Conservation (phyloP, 2,113 vertebrate genomes). For the Thunnus thynnus region DNA sequence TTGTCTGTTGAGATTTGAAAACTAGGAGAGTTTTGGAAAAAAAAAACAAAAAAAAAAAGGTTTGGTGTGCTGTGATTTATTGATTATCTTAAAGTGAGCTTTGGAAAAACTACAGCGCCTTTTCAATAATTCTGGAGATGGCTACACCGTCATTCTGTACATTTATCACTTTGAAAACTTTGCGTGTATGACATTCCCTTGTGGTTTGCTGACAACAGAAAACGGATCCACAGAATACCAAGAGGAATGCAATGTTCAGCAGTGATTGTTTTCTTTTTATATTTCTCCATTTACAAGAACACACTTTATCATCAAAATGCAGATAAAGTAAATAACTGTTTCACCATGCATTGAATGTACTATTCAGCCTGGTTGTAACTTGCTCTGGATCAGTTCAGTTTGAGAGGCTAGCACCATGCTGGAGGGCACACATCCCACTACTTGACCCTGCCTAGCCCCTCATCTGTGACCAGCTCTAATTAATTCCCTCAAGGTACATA, state of each 20-base stretch:
- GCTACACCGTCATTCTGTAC: conserved; percentile 37
- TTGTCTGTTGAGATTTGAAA: conserved; percentile 60
- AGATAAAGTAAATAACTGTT: conserved; percentile 27
- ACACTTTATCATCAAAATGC: conserved; percentile 35
- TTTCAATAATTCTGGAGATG: conserved; percentile 46
- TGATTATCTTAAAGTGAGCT: conserved; percentile 74
- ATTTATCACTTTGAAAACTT: conserved; percentile 53
- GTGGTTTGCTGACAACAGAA: conserved; percentile 38
- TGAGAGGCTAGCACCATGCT: background rate
- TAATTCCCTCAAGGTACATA: conserved; percentile 56
- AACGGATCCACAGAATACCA: conserved; percentile 26
- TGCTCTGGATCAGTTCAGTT: background rate
- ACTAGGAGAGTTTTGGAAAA: conserved; percentile 10
- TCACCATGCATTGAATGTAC: conserved; percentile 1
- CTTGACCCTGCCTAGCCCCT: conserved; percentile 33
- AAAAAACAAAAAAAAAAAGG: background rate
- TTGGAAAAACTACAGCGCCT: conserved; percentile 44
- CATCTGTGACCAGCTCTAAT: conserved; percentile 64
- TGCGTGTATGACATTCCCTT: conserved; percentile 25
- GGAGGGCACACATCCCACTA: conserved; percentile 35
- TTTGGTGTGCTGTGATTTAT: conserved; percentile 68
- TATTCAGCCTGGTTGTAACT: background rate
- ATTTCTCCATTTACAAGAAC: conserved; percentile 48
- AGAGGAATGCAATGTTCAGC: conserved; percentile 24
- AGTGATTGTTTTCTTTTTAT: conserved; percentile 29